A percentile compares a stretch with the other conserved stretches of the same genome.
Conservation (phyloP, 2,888 invertebrate genomes). For the Yponomeuta cagnagella region DNA sequence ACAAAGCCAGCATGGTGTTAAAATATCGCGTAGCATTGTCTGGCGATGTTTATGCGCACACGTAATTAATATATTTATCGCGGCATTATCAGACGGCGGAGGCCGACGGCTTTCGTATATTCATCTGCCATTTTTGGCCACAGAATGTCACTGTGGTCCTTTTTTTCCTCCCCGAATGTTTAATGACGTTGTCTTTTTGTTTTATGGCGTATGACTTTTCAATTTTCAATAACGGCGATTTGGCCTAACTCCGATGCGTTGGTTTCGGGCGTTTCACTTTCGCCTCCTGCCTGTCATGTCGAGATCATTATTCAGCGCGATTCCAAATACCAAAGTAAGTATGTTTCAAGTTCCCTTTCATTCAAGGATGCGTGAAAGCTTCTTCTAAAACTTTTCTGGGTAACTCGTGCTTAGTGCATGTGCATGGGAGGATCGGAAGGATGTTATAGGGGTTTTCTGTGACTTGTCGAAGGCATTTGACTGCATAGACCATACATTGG, state of each 20-base stretch:
- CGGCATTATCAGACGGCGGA: conserved; percentile 31
- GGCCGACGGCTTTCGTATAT: conserved; percentile 45
- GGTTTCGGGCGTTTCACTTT: neutral
- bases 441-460: too few species aligned
- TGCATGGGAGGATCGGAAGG: too few species aligned
- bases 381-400: too few species aligned
- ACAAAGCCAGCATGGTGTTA: conserved; percentile 11
- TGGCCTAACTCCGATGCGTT: neutral
- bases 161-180: conserved; percentile 1
- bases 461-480: too few species aligned
- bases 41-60: conserved; percentile 22
- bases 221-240: neutral
- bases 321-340: neutral
- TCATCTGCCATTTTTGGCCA: conserved; percentile 31
- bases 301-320: neutral
- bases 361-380: neutral
- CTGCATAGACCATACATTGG: too few species aligned
- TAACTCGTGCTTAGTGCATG: too few species aligned
- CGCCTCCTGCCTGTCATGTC: neutral
- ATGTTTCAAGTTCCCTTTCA: neutral
- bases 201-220: neutral
- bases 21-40: conserved; percentile 15
- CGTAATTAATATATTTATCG: conserved; percentile 51
- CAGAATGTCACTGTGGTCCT: conserved; percentile 14
- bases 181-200: neutral